Evolutionary conservation across 1,140 invertebrate species (phyloP), one percentile per base, ranked within the genome.

Genomic region (Propsilocerus akamusi): DNA sequence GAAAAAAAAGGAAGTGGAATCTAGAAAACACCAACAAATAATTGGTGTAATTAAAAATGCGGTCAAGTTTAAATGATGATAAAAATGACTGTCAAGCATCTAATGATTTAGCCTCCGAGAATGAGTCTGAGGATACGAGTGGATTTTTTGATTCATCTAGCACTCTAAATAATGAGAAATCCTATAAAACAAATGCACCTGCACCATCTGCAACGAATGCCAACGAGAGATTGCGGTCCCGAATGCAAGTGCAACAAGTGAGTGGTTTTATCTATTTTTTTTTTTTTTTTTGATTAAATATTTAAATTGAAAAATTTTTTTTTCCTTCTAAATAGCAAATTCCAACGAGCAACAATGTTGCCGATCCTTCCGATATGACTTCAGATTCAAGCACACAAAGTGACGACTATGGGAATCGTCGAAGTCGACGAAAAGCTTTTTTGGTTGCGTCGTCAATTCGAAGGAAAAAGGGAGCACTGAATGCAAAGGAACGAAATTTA

Each of bases 401-500:
- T 55, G 63, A 65, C 48, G 63, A 64, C 46, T 64, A 58, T 25
- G 60, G 59, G 49, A 61, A 56, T 8, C 56, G 59, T 14, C 57
- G 62, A 0, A 58, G 54, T 1, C 53, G 62, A 12, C 17, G 49
- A 26, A 47, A 8, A 22, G 46, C 22, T 4, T 4, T 47, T 53
- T 3, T 25, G 14, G 26, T 53, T 47, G 26, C 53, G 50, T 14
- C 52, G 55, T 25, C 48, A 37, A 63, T 55, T 53, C 56, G 79
- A 22, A 71, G 80, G 55, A 69, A 80, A 52, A 78, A 83, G 64
- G 80, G 77, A 28, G 75, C 75, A 2, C 69, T 85, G 25, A 83
- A 76, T 51, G 83, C 85, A 10, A 70, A 84, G 26, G 86, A 91
- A 59, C 70, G 85, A 53, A 90, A 89, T 61, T 61, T 87, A 20